These are phyloP conservation scores for Bombus difficillimus DNA, from an alignment of 1,140 invertebrate species.

Conservation along the genomic window DNA sequence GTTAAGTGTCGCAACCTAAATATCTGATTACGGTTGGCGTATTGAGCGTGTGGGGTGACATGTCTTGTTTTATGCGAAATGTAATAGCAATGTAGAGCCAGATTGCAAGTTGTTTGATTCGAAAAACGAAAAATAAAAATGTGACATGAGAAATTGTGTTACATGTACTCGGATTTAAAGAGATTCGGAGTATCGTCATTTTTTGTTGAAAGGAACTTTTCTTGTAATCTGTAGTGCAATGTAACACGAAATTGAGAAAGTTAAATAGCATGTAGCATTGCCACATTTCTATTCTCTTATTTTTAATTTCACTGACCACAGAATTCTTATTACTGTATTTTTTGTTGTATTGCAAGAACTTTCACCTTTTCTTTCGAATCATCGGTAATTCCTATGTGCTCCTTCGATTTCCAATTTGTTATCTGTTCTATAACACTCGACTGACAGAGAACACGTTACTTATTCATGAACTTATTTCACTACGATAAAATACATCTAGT, in stretches of 20 bases:
- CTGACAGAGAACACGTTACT: no score
- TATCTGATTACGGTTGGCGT: neutral
- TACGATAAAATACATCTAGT: neutral
- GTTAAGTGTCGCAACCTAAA: neutral
- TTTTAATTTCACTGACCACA: constrained; percentile 16
- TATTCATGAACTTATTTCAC: neutral
- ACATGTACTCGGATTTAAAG: neutral
- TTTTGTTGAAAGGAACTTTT: neutral
- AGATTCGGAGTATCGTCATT: neutral
- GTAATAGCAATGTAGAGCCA: neutral
- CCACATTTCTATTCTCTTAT: neutral
- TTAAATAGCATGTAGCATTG: neutral
- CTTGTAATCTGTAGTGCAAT: neutral
- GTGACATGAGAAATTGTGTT: no score
- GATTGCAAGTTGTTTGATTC: neutral
- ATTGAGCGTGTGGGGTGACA: neutral
- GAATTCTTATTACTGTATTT: neutral
- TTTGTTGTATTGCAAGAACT: neutral
- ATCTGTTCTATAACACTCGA: neutral
- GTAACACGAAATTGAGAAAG: constrained; percentile 6
- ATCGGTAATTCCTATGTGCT: neutral
- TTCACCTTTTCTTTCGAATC: neutral
- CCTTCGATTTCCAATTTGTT: neutral
- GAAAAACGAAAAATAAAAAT: neutral
- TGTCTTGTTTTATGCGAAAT: neutral